phyloP scores from a whole-genome alignment of 2,113 vertebrate species.

The Patagioenas fasciata region DNA sequence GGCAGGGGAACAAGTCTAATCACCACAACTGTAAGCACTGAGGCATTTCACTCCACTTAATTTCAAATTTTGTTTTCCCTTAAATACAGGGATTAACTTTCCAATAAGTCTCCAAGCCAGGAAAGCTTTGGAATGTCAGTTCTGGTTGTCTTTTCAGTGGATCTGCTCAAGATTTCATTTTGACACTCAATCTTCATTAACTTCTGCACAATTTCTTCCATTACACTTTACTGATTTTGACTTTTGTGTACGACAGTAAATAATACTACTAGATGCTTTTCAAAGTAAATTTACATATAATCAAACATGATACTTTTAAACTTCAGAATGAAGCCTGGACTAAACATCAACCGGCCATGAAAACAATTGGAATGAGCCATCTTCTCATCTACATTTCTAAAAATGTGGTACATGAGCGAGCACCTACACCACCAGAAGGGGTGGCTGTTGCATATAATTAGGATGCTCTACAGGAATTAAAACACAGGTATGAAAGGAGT shows the following conservation, averaged over 20 bases:
- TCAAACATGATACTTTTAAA: neutral
- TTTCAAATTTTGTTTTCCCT: neutral
- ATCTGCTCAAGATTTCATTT: neutral
- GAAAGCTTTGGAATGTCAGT: neutral
- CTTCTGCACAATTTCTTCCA: neutral
- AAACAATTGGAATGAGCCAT: too few species aligned
- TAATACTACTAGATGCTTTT: neutral
- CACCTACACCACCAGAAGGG: fast-evolving
- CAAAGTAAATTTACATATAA: neutral
- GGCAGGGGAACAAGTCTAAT: neutral
- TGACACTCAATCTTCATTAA: neutral
- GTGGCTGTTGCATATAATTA: neutral
- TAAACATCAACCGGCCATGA: neutral
- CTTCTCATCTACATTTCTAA: neutral
- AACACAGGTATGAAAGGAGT: neutral
- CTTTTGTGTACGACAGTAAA: neutral
- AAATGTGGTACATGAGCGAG: fast-evolving
- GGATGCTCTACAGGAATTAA: neutral
- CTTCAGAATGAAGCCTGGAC: neutral
- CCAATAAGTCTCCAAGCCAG: neutral
- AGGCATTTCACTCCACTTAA: neutral
- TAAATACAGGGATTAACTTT: neutral
- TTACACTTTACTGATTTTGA: neutral
- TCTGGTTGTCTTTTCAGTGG: neutral
- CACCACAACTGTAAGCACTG: neutral